Percentiles rank a stretch among this genome's conserved stretches.
phyloP scores from a whole-genome alignment of 2,888 invertebrate species.

The Drosophila macrospina region DNA sequence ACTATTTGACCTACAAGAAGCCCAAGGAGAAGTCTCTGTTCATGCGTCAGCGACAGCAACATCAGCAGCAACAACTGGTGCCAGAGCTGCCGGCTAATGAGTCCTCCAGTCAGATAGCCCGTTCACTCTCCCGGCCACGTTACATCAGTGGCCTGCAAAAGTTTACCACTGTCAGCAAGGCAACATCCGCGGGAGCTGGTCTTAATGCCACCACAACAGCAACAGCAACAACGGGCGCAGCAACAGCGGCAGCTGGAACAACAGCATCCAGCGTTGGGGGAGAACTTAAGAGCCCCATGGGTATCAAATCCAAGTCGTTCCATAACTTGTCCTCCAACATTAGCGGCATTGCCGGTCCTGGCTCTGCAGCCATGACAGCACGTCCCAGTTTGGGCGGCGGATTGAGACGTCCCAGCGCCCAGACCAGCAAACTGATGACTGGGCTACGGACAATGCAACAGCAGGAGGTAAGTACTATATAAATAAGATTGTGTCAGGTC shows the following conservation, averaged over 20 bases:
- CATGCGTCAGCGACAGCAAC: slow-evolving; percentile 40
- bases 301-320: slow-evolving; percentile 85
- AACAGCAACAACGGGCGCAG: slow-evolving; percentile 24
- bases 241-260: slow-evolving; percentile 29
- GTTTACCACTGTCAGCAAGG: slow-evolving; percentile 80
- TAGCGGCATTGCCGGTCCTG: slow-evolving; percentile 44
- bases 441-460: slow-evolving; percentile 30
- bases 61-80: slow-evolving; percentile 32
- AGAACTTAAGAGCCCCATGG: slow-evolving; percentile 84
- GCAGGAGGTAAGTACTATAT: slow-evolving; percentile 47
- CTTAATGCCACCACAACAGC: slow-evolving; percentile 56
- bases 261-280: slow-evolving; percentile 39
- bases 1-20: slow-evolving; percentile 83
- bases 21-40: slow-evolving; percentile 77
- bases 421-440: slow-evolving; percentile 42
- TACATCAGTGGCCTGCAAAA: slow-evolving; percentile 83
- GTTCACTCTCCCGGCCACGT: slow-evolving; percentile 84
- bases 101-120: slow-evolving; percentile 25
- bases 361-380: slow-evolving; percentile 22
- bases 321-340: slow-evolving; percentile 83
- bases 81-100: slow-evolving; percentile 20
- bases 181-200: slow-evolving; percentile 82
- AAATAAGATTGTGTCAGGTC: neutral
- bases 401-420: slow-evolving; percentile 58
- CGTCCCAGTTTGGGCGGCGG: slow-evolving; percentile 61